These are phyloP conservation scores for Drosophila elegans DNA, from an alignment of 1,140 invertebrate species.

Conservation along the genomic window DNA sequence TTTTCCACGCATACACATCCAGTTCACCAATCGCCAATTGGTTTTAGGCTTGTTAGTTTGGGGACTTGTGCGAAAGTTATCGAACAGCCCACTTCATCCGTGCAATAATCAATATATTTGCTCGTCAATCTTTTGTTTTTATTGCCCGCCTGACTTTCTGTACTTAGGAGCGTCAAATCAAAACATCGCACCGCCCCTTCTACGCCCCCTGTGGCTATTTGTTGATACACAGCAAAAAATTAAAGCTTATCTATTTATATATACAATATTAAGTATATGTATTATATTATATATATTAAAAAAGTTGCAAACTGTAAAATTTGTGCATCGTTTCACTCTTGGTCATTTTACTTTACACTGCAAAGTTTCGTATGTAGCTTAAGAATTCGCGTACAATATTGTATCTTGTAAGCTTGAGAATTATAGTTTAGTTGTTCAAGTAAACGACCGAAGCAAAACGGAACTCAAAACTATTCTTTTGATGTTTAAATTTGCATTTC, in stretches of 20 bases:
- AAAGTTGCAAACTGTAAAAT: neutral
- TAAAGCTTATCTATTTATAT: neutral
- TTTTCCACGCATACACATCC: neutral
- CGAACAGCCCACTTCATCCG: conserved; percentile 64
- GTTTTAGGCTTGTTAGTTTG: neutral
- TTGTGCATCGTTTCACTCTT: too few relatives aligned
- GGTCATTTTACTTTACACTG: too few relatives aligned
- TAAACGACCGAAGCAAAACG: too few relatives aligned
- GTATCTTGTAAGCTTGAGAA: too few relatives aligned
- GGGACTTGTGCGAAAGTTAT: conserved; percentile 52
- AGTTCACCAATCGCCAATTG: neutral
- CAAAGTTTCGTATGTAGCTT: too few relatives aligned
- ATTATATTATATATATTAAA: too few relatives aligned
- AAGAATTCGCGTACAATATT: too few relatives aligned
- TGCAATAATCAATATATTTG: conserved; percentile 51
- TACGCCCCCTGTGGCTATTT: neutral
- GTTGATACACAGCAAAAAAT: conserved; percentile 10
- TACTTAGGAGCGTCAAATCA: conserved; percentile 65
- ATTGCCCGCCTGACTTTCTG: conserved; percentile 40
- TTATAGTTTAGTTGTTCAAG: too few relatives aligned
- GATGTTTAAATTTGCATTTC: too few relatives aligned
- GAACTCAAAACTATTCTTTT: too few relatives aligned
- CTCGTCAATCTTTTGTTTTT: conserved; percentile 46
- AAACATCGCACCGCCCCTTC: conserved; percentile 30
- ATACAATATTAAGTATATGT: neutral